A percentile compares a stretch with the other conserved stretches of the same genome.
Conservation (phyloP, 2,797 vertebrate genomes). For the Enteromius thamalakanensis region DNA sequence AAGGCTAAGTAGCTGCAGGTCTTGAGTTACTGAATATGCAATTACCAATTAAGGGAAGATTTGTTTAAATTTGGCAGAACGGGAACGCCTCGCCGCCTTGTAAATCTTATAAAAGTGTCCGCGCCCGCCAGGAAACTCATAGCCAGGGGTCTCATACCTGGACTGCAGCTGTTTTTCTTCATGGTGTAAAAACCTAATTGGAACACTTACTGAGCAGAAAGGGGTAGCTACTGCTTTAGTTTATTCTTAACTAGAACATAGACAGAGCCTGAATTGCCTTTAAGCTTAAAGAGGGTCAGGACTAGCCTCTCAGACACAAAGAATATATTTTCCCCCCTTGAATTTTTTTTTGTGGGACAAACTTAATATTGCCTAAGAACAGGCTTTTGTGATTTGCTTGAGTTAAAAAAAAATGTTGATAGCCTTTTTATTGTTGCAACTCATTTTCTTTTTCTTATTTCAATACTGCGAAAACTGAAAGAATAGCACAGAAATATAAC, state of each 20-base stretch:
- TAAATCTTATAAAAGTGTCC: conserved; percentile 77
- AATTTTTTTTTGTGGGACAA: background rate
- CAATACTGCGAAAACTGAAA: conserved; percentile 11
- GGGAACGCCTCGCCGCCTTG: conserved; percentile 76
- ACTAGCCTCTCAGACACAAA: background rate
- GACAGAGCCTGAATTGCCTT: conserved; percentile 23
- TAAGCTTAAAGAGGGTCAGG: conserved; percentile 6
- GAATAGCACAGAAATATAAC: conserved; percentile 17
- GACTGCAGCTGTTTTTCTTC: conserved; percentile 56
- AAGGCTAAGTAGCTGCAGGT: conserved; percentile 84
- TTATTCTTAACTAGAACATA: conserved; percentile 48
- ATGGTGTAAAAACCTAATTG: conserved; percentile 59
- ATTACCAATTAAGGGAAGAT: conserved; percentile 92
- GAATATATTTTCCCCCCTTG: background rate
- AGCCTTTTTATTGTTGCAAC: background rate
- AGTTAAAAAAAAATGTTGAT: background rate
- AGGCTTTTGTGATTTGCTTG: background rate
- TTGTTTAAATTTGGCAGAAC: conserved; percentile 88
- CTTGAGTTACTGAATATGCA: conserved; percentile 87
- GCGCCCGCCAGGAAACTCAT: conserved; percentile 72
- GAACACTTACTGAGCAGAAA: conserved; percentile 54
- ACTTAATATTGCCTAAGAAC: background rate
- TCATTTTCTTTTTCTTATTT: background rate
- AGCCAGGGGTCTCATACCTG: conserved; percentile 65
- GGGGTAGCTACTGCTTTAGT: conserved; percentile 37